These are phyloP conservation scores for Polypedilum pembai DNA, from an alignment of 1,140 invertebrate species.

Conservation along the genomic window DNA sequence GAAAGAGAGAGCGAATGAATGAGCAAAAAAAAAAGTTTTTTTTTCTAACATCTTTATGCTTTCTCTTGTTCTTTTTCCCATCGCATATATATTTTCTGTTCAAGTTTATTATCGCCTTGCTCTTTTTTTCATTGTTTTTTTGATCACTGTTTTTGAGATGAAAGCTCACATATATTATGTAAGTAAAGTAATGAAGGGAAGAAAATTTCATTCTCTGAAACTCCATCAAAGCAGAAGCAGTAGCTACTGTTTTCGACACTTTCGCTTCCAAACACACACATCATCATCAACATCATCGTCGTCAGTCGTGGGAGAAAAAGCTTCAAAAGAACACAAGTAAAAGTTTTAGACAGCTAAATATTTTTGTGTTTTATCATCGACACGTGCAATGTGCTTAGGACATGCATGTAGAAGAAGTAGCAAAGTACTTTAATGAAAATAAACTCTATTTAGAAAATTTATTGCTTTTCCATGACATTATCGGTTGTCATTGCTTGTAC, in stretches of 20 bases:
- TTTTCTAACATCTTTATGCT: not conserved
- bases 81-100: not conserved
- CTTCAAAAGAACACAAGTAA: not conserved
- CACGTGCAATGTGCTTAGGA: not conserved
- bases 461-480: slow-evolving; percentile 27
- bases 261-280: not conserved
- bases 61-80: not conserved
- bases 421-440: slow-evolving; percentile 22
- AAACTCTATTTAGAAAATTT: slow-evolving; percentile 19
- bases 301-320: not conserved
- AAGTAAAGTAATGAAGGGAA: slow-evolving; percentile 3
- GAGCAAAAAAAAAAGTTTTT: not conserved
- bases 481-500: slow-evolving; percentile 14
- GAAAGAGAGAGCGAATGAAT: not conserved
- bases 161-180: not conserved
- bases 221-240: not conserved
- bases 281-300: not conserved
- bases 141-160: not conserved
- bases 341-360: slow-evolving; percentile 25
- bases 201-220: not conserved
- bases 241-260: not conserved
- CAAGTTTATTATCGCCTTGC: not conserved
- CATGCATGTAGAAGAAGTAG: not conserved
- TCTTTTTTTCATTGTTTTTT: not conserved
- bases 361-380: slow-evolving; percentile 26